These are phyloP conservation scores for Andrena marginata DNA, from an alignment of 2,888 invertebrate species.

Conservation along the genomic window DNA sequence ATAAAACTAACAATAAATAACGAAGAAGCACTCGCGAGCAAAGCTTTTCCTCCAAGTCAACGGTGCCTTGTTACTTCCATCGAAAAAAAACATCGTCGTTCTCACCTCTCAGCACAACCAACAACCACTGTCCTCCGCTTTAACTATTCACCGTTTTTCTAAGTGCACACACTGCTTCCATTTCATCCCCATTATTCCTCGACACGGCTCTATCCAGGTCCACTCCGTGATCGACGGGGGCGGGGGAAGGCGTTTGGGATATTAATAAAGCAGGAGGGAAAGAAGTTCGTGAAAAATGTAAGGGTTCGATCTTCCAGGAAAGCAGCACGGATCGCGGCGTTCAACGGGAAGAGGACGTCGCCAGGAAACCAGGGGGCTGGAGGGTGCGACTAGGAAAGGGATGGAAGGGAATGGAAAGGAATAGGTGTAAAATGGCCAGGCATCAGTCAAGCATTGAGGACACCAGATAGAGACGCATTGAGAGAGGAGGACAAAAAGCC, in stretches of 20 bases:
- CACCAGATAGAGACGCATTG: slow-evolving; percentile 80
- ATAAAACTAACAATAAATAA: too few species aligned
- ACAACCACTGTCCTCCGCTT: background rate
- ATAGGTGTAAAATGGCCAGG: slow-evolving; percentile 77
- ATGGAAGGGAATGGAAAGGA: slow-evolving; percentile 14
- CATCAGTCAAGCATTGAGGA: slow-evolving; percentile 82
- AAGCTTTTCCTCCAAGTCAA: too few species aligned
- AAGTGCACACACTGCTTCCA: background rate
- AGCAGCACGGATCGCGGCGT: slow-evolving; percentile 19
- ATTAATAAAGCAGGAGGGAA: slow-evolving; percentile 65
- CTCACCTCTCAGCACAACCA: background rate
- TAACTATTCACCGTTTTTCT: slow-evolving; percentile 8
- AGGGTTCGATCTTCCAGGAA: slow-evolving; percentile 36
- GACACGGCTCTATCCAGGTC: background rate
- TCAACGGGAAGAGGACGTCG: background rate
- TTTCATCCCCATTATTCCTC: slow-evolving; percentile 28
- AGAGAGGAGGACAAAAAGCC: slow-evolving; percentile 77
- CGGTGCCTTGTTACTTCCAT: too few species aligned
- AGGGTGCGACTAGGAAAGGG: slow-evolving; percentile 10
- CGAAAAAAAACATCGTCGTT: too few species aligned
- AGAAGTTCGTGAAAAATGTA: slow-evolving; percentile 76
- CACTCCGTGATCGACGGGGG: background rate
- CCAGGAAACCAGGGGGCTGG: slow-evolving; percentile 38
- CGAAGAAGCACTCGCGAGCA: too few species aligned
- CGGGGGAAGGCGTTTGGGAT: slow-evolving; percentile 33